A percentile compares a stretch with the other conserved stretches of the same genome.
These are phyloP conservation scores for Akabosia matsudoensis DNA, from an alignment of 1,140 invertebrate species.

Conservation along the genomic window DNA sequence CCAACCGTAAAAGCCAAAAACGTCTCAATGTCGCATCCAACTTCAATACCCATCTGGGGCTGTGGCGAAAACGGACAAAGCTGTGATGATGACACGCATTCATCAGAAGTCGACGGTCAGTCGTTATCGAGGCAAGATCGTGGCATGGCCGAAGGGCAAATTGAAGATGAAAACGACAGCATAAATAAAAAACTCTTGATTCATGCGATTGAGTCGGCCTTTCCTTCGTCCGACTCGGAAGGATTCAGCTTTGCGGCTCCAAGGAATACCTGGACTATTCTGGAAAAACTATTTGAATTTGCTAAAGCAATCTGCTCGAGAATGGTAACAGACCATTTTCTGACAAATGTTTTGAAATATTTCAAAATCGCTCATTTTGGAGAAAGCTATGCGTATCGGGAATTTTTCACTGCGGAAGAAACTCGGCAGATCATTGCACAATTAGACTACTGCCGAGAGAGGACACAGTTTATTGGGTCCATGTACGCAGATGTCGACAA, in stretches of 20 bases:
- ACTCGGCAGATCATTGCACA: neutral
- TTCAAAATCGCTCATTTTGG: conserved; percentile 4
- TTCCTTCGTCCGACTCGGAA: neutral
- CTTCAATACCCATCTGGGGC: too few relatives aligned
- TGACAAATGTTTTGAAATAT: neutral
- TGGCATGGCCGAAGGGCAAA: neutral
- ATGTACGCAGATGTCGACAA: neutral
- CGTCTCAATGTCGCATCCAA: too few relatives aligned
- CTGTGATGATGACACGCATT: neutral
- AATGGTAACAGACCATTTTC: neutral
- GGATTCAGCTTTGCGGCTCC: neutral
- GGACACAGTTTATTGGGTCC: neutral
- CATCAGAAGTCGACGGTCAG: neutral
- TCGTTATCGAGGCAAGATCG: neutral
- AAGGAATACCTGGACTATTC: neutral
- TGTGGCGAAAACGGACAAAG: too few relatives aligned
- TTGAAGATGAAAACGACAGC: conserved; percentile 5
- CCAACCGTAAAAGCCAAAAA: neutral
- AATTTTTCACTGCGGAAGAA: neutral
- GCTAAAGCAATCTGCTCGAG: neutral
- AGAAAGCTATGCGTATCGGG: neutral
- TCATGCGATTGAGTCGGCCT: neutral
- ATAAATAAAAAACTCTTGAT: neutral
- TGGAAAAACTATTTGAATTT: neutral
- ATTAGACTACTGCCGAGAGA: neutral